Conservation (phyloP, 2,797 vertebrate genomes). For the Hypotaenidia okinawae region DNA sequence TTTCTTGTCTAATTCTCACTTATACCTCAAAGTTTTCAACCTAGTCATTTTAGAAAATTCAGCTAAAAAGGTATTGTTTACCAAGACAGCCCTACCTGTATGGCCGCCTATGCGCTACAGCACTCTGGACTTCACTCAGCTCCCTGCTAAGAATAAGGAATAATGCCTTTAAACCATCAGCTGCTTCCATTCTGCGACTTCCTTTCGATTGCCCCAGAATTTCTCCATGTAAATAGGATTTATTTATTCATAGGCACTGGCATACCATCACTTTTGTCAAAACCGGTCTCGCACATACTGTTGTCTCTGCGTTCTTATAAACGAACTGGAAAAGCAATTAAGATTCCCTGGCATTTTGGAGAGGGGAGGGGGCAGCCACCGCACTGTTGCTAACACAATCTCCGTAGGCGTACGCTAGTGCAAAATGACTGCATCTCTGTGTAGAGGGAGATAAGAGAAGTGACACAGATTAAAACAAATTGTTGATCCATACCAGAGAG, state of each 20-base stretch:
- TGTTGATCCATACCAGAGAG: conserved; percentile 78
- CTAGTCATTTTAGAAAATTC: conserved; percentile 17
- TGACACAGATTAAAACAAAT: conserved; percentile 88
- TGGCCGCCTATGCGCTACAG: not conserved
- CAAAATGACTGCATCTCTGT: conserved; percentile 77
- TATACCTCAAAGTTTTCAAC: not conserved
- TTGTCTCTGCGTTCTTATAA: conserved; percentile 64
- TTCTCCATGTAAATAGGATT: conserved; percentile 72
- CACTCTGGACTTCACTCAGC: not conserved
- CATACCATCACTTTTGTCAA: conserved; percentile 78
- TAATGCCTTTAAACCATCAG: conserved; percentile 60
- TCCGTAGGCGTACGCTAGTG: conserved; percentile 66
- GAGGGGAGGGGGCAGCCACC: conserved; percentile 32
- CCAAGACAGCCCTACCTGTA: not conserved
- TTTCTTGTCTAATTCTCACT: conserved; percentile 1
- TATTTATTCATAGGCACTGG: conserved; percentile 79
- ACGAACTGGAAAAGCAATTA: conserved; percentile 80
- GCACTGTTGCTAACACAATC: conserved; percentile 65
- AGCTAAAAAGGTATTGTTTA: not conserved
- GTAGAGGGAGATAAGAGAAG: conserved; percentile 80
- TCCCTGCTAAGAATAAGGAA: conserved; percentile 48
- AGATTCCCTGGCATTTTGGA: conserved; percentile 58
- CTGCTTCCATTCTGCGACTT: conserved; percentile 60
- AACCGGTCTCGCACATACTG: conserved; percentile 65
- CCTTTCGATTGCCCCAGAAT: conserved; percentile 40